These are phyloP conservation scores for Leucoraja erinaceus DNA, from an alignment of 2,113 vertebrate genomes.

Conservation along the genomic window DNA sequence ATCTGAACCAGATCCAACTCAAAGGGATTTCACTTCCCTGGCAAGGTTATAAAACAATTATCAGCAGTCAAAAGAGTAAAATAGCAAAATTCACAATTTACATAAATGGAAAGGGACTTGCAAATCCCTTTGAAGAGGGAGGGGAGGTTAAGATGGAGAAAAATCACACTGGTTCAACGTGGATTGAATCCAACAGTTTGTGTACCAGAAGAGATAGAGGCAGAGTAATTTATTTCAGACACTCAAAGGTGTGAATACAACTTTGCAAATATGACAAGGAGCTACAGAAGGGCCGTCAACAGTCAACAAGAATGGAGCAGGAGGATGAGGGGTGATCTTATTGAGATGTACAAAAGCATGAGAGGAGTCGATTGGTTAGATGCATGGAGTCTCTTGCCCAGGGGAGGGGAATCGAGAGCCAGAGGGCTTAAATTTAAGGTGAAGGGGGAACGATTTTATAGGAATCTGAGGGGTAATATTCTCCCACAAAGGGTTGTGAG, in stretches of 20 bases:
- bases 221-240: not conserved
- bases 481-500: too few relatives aligned
- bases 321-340: too few relatives aligned
- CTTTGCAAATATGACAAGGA: not conserved
- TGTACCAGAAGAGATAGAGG: not conserved
- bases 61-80: slow-evolving; percentile 21
- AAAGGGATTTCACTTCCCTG: not conserved
- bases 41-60: slow-evolving; percentile 10
- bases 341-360: too few relatives aligned
- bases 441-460: too few relatives aligned
- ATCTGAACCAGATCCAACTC: not conserved
- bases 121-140: not conserved
- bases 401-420: too few relatives aligned
- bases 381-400: too few relatives aligned
- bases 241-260: not conserved
- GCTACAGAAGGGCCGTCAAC: too few relatives aligned
- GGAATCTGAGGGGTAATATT: too few relatives aligned
- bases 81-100: not conserved
- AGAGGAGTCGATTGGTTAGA: too few relatives aligned
- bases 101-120: slow-evolving; percentile 23
- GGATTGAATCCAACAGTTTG: too few relatives aligned
- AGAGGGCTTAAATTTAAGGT: too few relatives aligned
- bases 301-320: too few relatives aligned
- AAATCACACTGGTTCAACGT: not conserved
- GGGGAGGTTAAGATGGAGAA: not conserved